Conservation (phyloP, 2,888 invertebrate species). For the Melinaea marsaeus region DNA sequence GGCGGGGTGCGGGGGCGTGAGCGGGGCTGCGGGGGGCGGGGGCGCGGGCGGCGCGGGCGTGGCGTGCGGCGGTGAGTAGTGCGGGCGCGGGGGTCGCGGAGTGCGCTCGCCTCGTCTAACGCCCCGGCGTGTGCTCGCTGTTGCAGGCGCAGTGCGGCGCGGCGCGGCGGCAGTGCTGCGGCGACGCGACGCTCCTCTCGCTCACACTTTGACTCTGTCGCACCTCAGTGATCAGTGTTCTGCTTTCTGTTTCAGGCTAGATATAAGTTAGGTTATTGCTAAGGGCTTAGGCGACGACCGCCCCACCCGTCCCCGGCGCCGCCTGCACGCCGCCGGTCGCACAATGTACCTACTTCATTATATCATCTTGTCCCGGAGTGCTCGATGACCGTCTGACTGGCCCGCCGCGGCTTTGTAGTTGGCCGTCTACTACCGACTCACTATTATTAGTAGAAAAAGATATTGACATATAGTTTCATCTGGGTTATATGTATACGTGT, state of each 20-base stretch:
- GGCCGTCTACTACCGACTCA: slow-evolving; percentile 17
- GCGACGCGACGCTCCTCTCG: slow-evolving; percentile 50
- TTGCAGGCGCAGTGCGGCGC: slow-evolving; percentile 35
- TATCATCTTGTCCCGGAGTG: slow-evolving; percentile 41
- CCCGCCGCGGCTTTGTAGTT: slow-evolving; percentile 24
- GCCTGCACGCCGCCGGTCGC: slow-evolving; percentile 46
- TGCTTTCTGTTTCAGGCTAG: slow-evolving; percentile 77
- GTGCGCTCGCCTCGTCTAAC: slow-evolving; percentile 78
- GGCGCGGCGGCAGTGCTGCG: slow-evolving; percentile 53
- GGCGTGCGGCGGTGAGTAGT: slow-evolving; percentile 77
- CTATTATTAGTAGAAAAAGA: too few species aligned
- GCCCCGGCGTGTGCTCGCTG: slow-evolving; percentile 70
- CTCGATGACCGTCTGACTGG: slow-evolving; percentile 28
- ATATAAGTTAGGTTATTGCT: slow-evolving; percentile 71
- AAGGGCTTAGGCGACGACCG: slow-evolving; percentile 36
- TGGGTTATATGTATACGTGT: too few species aligned
- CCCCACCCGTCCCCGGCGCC: slow-evolving; percentile 39
- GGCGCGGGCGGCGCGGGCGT: slow-evolving; percentile 12
- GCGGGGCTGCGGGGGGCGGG: slow-evolving; percentile 49
- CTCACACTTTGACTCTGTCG: slow-evolving; percentile 21
- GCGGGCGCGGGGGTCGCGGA: slow-evolving; percentile 84
- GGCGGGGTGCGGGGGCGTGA: slow-evolving; percentile 79
- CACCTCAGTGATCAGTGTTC: slow-evolving; percentile 70
- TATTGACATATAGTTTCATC: too few species aligned
- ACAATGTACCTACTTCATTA: slow-evolving; percentile 64